Base-by-base conservation (phyloP, 2,797 vertebrate species). In the Poliocrania exsul region DNA sequence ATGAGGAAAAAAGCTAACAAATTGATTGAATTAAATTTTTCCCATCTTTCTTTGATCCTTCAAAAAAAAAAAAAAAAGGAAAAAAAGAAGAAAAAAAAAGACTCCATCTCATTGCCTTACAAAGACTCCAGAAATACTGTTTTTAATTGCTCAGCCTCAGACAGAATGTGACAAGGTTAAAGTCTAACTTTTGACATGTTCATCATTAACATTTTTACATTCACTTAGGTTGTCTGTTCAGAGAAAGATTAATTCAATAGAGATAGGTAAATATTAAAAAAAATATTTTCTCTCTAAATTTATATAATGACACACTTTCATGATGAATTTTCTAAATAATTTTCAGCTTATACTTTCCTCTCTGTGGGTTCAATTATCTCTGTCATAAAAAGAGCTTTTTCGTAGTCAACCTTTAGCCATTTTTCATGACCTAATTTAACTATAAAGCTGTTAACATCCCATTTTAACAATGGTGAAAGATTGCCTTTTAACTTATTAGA, bases 281-380 rank as follows among this genome's bases (percentile, higher is more conserved):
- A 95, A 40, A 84, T 88, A 97, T 95, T 97, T 93, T 98, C 74
- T 93, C 77, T 97, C 79, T 95, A 96, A 98, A 98, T 98, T 98
- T 97, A 97, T 97, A 88, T 97, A 97, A 97, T 96, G 95, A 90
- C 97, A 97, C 67, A 92, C 65, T 93, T 97, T 86, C 81, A 75
- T 97, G 96, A 98, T 98, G 90, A 98, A 98, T 98, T 98, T 98
- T 97, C 96, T 92, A 93, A 96, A 96, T 97, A 9, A 89, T 97
- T 98, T 97, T 97, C 86, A 97, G 95, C 94, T 98, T 97, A 95
- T 97, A 94, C 89, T 93, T 98, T 97, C 75, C 67, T 97, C 95
- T 98, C 97, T 97, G 92, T 97, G 92, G 94, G 91, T 98, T 98
- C 97, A 98, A 97, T 98, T 98, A 98, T 98, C 86, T 96, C 95